Base-by-base conservation (phyloP, 2,888 invertebrate species). In the Piscicola geometra region DNA sequence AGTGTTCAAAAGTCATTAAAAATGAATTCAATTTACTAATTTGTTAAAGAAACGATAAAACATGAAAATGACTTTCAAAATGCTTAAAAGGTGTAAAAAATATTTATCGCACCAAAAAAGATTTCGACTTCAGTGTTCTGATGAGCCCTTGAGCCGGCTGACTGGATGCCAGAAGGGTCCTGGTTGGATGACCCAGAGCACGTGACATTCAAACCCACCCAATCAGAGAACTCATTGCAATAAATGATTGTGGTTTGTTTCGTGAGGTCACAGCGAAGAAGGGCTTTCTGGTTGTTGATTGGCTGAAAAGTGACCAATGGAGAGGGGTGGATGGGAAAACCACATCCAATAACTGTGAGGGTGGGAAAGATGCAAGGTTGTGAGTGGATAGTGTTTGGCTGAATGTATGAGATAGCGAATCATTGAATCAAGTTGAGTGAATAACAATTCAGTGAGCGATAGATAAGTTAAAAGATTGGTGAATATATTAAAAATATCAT, bases 231-330 rank as follows among this genome's bases (percentile, higher is more conserved):
- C 5, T 56, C 60, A 56, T 21, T 56, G 60, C 60, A 56, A 56
- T 3, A 5, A 3, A 56, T 21, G 21, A 18, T 5, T 56, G 60
- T 56, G 21, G 60, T 56, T 56, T 56, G 21, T 21, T 56, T 56
- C 12, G 60, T 56, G 5, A 56, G 25, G 25, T 56, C n/a, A 21
- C 60, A 56, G 60, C n/a, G n/a, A n/a, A 56, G 60, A 25, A 56
- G 60, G 25, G 60, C 60, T 56, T 56, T 56, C 25, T 56, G 60
- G n/a, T 56, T 56, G 60, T n/a, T 56, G 21, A 56, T 56, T 56
- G 60, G 60, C 25, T 25, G 60, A n/a, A 56, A 56, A 25, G 60
- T 18, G 60, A 56, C 60, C 60, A 56, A 25, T 3, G 60, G 60
- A 21, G 60, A 56, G 25, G 60, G 60, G 60, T 56, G 60, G 60